Conservation (phyloP, 2,113 vertebrate species). For the Excalfactoria chinensis region DNA sequence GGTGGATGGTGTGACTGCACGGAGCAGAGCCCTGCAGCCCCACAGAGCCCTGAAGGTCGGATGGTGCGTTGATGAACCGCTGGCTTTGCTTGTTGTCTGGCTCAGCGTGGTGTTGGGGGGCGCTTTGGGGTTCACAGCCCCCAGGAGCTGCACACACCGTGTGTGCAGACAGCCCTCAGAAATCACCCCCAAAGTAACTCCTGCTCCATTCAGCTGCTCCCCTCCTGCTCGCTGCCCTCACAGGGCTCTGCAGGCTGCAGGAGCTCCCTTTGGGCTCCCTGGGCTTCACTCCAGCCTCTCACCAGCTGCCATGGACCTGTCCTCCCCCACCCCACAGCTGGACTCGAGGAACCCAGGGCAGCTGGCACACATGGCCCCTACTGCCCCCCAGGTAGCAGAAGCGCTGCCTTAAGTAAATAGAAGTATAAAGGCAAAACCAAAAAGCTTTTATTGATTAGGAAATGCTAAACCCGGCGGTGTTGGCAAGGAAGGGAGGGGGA, state of each 20-base stretch:
- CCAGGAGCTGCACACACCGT: fast-evolving
- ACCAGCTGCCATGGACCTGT: background rate
- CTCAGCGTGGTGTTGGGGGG: fast-evolving
- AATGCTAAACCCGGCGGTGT: background rate
- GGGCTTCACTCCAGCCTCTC: background rate
- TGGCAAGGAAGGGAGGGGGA: background rate
- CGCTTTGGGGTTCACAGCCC: fast-evolving
- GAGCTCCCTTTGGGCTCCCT: fast-evolving
- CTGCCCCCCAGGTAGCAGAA: background rate
- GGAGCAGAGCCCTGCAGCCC: background rate
- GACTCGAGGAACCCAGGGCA: background rate
- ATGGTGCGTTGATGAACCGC: fast-evolving
- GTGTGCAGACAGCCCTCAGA: background rate
- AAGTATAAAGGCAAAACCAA: background rate
- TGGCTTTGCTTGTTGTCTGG: background rate
- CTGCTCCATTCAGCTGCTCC: background rate
- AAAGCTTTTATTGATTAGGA: background rate
- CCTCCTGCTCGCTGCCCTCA: fast-evolving
- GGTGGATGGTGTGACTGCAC: too few relatives aligned
- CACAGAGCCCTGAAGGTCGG: background rate
- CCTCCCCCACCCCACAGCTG: background rate
- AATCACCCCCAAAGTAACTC: background rate
- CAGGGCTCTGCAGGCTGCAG: background rate
- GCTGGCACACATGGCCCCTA: too few relatives aligned
- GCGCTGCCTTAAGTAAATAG: background rate